These are phyloP conservation scores for Mus musculus DNA, from an alignment of 2,113 vertebrate species.

Conservation along the genomic window DNA sequence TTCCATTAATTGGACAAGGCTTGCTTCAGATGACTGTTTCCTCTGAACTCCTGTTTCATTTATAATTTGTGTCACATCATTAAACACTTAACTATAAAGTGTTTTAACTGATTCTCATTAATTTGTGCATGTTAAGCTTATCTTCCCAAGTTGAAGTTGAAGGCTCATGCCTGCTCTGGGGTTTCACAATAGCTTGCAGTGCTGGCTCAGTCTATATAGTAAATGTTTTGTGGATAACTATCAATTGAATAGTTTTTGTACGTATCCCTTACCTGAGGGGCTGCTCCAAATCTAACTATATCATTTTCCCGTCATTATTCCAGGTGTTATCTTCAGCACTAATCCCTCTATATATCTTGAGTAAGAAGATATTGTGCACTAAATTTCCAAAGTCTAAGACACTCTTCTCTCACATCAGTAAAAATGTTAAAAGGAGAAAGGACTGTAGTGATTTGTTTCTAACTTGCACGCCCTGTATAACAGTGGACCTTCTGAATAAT, in stretches of 20 bases:
- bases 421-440: conserved; percentile 26
- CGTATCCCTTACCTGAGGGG: background rate
- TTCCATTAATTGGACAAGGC: background rate
- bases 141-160: conserved; percentile 12
- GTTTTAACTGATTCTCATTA: conserved; percentile 69
- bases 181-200: conserved; percentile 15
- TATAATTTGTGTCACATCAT: conserved; percentile 57
- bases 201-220: background rate
- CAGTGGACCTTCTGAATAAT: conserved; percentile 56
- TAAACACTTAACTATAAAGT: conserved; percentile 65
- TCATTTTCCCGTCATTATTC: background rate
- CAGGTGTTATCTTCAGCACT: background rate
- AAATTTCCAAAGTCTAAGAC: background rate
- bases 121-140: conserved; percentile 62
- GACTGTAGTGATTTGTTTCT: background rate
- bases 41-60: conserved; percentile 24
- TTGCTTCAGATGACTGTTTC: conserved; percentile 34
- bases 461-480: background rate
- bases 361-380: background rate
- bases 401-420: conserved; percentile 18
- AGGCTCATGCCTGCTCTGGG: background rate
- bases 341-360: background rate
- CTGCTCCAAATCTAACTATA: conserved; percentile 12
- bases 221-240: background rate
- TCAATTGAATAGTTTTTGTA: conserved; percentile 34